Evolutionary conservation across 2,113 vertebrate species (phyloP), one percentile per base, ranked within the genome.

Genomic region (Tachysurus vachellii): DNA sequence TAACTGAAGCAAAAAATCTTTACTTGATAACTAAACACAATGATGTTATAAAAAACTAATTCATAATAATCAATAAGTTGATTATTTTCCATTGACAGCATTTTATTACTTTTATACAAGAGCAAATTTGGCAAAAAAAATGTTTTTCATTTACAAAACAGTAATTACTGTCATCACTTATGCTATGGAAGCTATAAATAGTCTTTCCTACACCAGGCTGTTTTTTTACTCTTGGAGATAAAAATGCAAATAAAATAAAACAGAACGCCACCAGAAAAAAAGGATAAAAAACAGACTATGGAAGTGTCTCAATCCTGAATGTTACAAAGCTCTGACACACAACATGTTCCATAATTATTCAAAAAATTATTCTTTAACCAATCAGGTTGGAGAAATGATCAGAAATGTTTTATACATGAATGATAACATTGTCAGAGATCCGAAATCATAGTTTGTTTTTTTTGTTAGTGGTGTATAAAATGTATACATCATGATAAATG

Each of bases 361-460:
- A 50, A 26, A 26, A 53, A 76, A 50, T 26, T n/a, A 76, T 76
- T 47, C 12, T 42, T 5, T 73, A 17, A 73, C 11, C 44, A 76
- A 50, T 12, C 71, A 47, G 42, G 44, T 75, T 23, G 0, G 21
- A 75, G 44, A 75, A 23, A 75, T 75, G 21, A 75, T 26, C 36
- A 26, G 3, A 1, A 0, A 75, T 75, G 19, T 14, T 1, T 2
- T 44, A 73, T 73, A 44, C 10, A 86, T 64, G 42, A 50, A 80
- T 86, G 75, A 86, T 85, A 81, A 84, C 71, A 61, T 28, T 70
- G 68, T 8, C 31, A 56, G 56, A 2, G 28, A 28, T 81, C 21
- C 53, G 17, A 82, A n/a, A 64, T 44, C 36, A 47, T 42, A 11
- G 3, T 44, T 64, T 2, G n/a, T 64, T 47, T 11, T 31, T 50